Evolutionary conservation across 2,888 invertebrate species (phyloP).

Genomic region (Allacma fusca): DNA sequence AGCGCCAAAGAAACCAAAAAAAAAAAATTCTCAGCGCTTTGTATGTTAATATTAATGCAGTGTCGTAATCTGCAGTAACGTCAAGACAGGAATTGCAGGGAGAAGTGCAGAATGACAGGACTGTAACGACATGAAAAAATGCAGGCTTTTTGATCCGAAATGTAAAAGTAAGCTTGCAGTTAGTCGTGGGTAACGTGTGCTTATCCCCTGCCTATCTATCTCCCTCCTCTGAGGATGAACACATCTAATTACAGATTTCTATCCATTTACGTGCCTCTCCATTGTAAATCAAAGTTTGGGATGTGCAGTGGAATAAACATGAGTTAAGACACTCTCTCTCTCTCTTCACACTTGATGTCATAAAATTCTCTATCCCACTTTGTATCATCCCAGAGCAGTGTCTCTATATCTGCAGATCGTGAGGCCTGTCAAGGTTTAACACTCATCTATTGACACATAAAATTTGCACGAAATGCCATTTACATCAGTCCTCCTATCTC

Average conservation of each 20-base stretch:
- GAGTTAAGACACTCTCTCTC: not conserved
- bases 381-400: not conserved
- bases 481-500: too few relatives aligned
- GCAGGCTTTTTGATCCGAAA: too few relatives aligned
- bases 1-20: too few relatives aligned
- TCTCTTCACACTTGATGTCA: not conserved
- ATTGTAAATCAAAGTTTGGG: slow-evolving; percentile 19
- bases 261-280: not conserved
- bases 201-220: not conserved
- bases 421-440: not conserved
- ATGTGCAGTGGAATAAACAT: not conserved
- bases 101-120: too few relatives aligned
- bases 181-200: too few relatives aligned
- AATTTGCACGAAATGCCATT: not conserved
- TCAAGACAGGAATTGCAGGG: too few relatives aligned
- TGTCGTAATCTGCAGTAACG: too few relatives aligned
- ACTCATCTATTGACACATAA: slow-evolving; percentile 3
- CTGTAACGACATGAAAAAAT: too few relatives aligned
- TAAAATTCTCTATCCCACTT: not conserved
- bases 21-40: too few relatives aligned
- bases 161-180: too few relatives aligned
- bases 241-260: slow-evolving; percentile 22
- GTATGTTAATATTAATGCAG: too few relatives aligned
- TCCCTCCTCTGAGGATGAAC: not conserved
- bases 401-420: not conserved